A percentile compares a stretch with the other conserved stretches of the same genome.
Conservation (phyloP, 1,140 invertebrate species). For the Scaptodrosophila lebanonensis region DNA sequence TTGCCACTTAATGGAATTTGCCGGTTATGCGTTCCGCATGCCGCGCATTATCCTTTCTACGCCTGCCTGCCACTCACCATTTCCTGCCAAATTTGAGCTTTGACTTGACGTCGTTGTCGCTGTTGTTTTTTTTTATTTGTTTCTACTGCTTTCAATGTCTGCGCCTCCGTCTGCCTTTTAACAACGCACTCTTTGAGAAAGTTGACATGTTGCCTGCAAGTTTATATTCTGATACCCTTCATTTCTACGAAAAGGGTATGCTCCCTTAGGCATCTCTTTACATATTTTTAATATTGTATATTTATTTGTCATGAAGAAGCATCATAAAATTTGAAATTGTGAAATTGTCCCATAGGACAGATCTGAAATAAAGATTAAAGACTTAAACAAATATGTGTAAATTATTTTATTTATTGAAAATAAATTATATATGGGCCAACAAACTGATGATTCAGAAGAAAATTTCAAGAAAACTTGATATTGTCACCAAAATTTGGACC, state of each 20-base stretch:
- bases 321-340: background rate
- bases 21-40: constrained; percentile 73
- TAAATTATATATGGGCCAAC: no score
- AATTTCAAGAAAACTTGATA: no score
- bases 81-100: constrained; percentile 48
- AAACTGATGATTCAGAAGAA: no score
- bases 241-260: background rate
- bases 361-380: no score
- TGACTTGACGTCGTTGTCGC: constrained; percentile 41
- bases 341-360: no score
- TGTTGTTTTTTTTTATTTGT: constrained; percentile 28
- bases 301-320: no score
- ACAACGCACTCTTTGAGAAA: constrained; percentile 3
- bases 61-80: constrained; percentile 29
- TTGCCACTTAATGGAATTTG: constrained; percentile 73
- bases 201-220: background rate
- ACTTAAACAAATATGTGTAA: no score
- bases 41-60: constrained; percentile 68
- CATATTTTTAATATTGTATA: no score
- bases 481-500: no score
- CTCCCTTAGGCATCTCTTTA: constrained; percentile 6
- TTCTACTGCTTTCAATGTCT: constrained; percentile 14
- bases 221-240: constrained; percentile 1
- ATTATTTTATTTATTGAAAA: no score
- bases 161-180: background rate